Conservation (phyloP, 2,888 invertebrate species). For the Rhamnusium bicolor region DNA sequence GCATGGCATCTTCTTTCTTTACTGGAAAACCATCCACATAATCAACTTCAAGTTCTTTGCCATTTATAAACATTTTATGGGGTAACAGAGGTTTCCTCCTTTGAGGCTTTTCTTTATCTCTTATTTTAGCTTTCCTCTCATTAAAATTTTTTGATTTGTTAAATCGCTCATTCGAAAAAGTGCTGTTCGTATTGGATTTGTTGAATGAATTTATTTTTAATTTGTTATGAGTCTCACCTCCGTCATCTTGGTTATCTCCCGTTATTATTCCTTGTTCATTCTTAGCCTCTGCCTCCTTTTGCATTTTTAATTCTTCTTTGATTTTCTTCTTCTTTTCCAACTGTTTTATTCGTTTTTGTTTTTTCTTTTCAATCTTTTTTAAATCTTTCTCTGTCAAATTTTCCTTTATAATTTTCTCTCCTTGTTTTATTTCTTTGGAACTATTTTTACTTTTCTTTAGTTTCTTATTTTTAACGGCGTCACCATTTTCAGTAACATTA, state of each 20-base stretch:
- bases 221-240: constrained; percentile 11
- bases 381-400: constrained; percentile 51
- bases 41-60: constrained; percentile 76
- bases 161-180: constrained; percentile 35
- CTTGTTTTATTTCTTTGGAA: constrained; percentile 27
- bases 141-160: constrained; percentile 32
- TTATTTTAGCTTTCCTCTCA: constrained; percentile 53
- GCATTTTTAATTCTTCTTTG: constrained; percentile 49
- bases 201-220: constrained; percentile 20
- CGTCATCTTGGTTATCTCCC: not conserved
- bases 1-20: constrained; percentile 80
- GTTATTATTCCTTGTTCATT: constrained; percentile 15
- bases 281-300: constrained; percentile 41
- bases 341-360: constrained; percentile 56
- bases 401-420: constrained; percentile 33
- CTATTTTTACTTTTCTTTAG: not conserved
- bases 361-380: constrained; percentile 60
- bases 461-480: not conserved
- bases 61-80: constrained; percentile 76
- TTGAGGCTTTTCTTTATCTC: constrained; percentile 61
- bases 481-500: constrained; percentile 15
- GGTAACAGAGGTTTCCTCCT: constrained; percentile 59
- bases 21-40: constrained; percentile 83
- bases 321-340: constrained; percentile 54
- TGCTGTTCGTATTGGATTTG: constrained; percentile 25